Evolutionary conservation across 2,113 vertebrate genomes (phyloP), one percentile per base, ranked within the genome.

Genomic region (Thalassoma bifasciatum): DNA sequence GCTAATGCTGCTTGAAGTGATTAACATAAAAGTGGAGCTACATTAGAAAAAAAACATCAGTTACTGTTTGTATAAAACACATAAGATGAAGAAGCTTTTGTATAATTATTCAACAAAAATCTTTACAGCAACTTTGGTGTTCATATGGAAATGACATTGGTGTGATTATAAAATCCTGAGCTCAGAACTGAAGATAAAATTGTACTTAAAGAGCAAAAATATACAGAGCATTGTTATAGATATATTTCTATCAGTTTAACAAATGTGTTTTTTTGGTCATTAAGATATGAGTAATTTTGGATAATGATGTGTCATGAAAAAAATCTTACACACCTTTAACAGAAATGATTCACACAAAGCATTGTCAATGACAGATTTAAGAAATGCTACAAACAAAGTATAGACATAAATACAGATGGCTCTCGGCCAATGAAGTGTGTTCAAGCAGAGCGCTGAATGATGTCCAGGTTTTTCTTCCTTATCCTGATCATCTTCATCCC

Each of bases 391-490:
- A 56, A 38, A 47, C 26, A 38, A 66, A 26, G 66, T 69, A 80
- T 58, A 6, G 49, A 72, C 77, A 87, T 82, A 88, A 89, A 86
- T 87, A 89, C 37, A 86, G 34, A 59, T 9, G 59, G 67, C 11
- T 62, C 24, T 63, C 65, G 22, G 44, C 23, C 47, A 44, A 30
- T 14, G 26, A 16, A n/a, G 44, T 14, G 52, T 10, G 11, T 68
- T 91, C 62, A 92, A 53, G 26, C 40, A 0, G 75, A 56, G n/a
- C 46, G 74, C 14, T 66, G 38, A 40, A 93, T 59, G 78, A 69
- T 85, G 40, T 74, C 42, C 0, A 90, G 2, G 62, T 90, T 93
- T 77, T 85, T 93, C 77, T 81, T 91, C 88, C 62, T 93, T 84
- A 94, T 88, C 50, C 93, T 80, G 61, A 94, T 92, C 73, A 51